These are phyloP conservation scores for Callionymus lyra DNA, from an alignment of 2,113 vertebrate species.

Conservation along the genomic window DNA sequence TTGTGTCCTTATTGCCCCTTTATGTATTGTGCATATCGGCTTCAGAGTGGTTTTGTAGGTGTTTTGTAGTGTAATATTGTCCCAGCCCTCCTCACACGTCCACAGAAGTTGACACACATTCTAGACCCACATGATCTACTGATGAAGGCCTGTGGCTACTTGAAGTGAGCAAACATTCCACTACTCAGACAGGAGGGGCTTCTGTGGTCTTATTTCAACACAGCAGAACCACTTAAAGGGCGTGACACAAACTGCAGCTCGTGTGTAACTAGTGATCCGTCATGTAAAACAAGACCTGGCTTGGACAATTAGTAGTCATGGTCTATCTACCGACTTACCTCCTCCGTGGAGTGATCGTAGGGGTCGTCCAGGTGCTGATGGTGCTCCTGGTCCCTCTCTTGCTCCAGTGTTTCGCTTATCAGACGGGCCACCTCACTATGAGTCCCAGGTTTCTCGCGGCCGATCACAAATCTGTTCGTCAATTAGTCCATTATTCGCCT, in stretches of 20 bases:
- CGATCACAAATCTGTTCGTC: constrained; percentile 77
- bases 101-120: not conserved
- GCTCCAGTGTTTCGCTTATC: constrained; percentile 87
- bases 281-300: not conserved
- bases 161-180: constrained; percentile 48
- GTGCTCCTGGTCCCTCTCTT: constrained; percentile 74
- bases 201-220: constrained; percentile 19
- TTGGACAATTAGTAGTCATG: not conserved
- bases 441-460: constrained; percentile 82
- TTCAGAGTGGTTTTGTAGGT: too few species aligned
- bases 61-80: too few species aligned
- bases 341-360: constrained; percentile 73
- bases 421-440: constrained; percentile 88
- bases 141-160: constrained; percentile 17
- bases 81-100: not conserved
- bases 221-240: constrained; percentile 22
- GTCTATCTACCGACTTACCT: constrained; percentile 50
- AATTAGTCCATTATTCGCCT: not conserved
- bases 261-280: too few species aligned
- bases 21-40: too few species aligned
- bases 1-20: too few species aligned
- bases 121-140: not conserved
- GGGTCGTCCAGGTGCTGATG: constrained; percentile 71
- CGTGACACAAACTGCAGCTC: not conserved
- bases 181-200: constrained; percentile 25